Evolutionary conservation across 2,888 invertebrate genomes (phyloP), one percentile per base, ranked within the genome.

Genomic region (Dynastes maya): DNA sequence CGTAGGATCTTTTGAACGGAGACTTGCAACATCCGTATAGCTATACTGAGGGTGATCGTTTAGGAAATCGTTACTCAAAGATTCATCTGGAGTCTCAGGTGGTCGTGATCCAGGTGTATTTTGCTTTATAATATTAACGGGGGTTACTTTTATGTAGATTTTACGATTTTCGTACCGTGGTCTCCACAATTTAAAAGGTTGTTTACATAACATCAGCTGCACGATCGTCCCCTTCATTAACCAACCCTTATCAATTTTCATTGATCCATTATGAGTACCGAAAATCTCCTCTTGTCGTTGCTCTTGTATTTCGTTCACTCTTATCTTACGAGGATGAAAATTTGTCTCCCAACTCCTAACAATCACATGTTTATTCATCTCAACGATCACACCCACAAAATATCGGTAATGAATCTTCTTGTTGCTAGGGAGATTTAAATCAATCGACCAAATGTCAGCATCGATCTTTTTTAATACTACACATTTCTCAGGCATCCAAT

Each of bases 271-370:
- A 84, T 92, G 91, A 83, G 91, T 90, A 67, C 96, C 96, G 89
- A 95, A 96, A 70, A 90, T 89, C 81, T 78, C 76, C 2, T 80
- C 80, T 71, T 80, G 9, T 0, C 0, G 53, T n/a, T 55, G 49
- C 8, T 72, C 49, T 4, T 51, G 40, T 61, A 67, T 80, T 8
- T 72, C 81, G 64, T 81, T 79, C 6, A 81, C 64, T 67, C 89
- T 89, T 64, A 96, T 92, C 70, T 90, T 85, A 81, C 97, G 90
- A 37, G 96, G 93, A 75, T 90, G 89, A 82, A 95, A 88, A 85
- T 94, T 92, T 0, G 96, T 94, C 88, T 97, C 97, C 97, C 97
- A 97, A 80, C 91, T 91, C 9, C 94, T 91, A 13, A 96, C 92
- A 79, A 95, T 90, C 9, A 93, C 88, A 79, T 91, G 89, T 77